Conservation (phyloP, 2,113 vertebrate genomes). For the Pachyramphus minor region DNA sequence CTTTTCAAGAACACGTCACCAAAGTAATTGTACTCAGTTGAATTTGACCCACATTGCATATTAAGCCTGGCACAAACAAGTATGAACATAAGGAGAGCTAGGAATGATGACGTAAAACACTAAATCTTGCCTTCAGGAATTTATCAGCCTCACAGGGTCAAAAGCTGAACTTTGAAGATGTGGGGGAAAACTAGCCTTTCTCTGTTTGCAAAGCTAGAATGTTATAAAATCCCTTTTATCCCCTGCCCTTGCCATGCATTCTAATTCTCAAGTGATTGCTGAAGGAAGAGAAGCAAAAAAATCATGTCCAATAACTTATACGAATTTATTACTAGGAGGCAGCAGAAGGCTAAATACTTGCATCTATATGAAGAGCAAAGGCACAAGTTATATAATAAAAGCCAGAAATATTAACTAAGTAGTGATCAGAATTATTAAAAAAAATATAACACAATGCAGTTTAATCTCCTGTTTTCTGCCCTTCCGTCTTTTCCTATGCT, state of each 20-base stretch:
- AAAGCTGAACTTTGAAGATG: background rate
- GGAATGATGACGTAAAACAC: background rate
- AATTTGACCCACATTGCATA: slow-evolving; percentile 4
- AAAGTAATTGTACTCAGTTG: background rate
- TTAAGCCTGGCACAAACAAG: slow-evolving; percentile 13
- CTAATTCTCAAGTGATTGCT: background rate
- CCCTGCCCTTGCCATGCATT: background rate
- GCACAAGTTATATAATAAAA: background rate
- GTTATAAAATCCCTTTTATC: background rate
- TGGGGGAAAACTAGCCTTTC: background rate
- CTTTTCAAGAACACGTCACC: background rate
- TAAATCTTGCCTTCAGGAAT: background rate
- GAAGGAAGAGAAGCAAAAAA: background rate
- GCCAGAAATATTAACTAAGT: background rate
- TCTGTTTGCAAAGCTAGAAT: background rate
- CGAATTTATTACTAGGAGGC: background rate
- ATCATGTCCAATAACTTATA: background rate
- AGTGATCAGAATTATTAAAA: background rate
- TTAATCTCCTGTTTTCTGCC: background rate
- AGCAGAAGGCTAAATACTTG: background rate
- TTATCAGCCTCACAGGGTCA: background rate
- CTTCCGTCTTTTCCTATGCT: background rate
- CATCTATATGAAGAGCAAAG: background rate
- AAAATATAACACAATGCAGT: accelerated
- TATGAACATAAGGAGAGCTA: background rate